phyloP scores from a whole-genome alignment of 2,797 vertebrate genomes.

The Limosa lapponica region DNA sequence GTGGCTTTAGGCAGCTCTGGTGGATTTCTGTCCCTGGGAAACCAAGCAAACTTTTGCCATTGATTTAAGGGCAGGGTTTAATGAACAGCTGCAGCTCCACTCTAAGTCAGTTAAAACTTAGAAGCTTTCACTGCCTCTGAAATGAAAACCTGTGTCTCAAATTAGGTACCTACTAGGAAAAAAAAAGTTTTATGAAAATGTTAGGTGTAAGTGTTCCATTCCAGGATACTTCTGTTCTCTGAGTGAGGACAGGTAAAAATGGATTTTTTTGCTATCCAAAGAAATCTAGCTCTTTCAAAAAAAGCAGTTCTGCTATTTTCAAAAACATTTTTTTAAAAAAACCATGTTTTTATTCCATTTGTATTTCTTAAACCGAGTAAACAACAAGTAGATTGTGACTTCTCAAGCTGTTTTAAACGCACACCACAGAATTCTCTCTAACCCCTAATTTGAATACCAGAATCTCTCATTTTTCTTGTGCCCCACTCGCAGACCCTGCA shows the following conservation, averaged over 20 bases:
- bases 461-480: background rate
- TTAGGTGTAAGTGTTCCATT: background rate
- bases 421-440: background rate
- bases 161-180: background rate
- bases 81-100: background rate
- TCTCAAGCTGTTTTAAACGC: background rate
- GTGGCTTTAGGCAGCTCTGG: background rate
- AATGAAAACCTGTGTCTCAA: background rate
- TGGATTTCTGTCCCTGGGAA: background rate
- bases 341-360: background rate
- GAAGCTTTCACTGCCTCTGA: background rate
- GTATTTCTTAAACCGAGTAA: too few relatives aligned
- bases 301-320: rapidly evolving
- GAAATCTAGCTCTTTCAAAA: background rate
- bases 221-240: background rate
- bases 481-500: background rate
- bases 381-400: background rate
- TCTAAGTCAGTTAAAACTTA: background rate
- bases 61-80: background rate
- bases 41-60: background rate
- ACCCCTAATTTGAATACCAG: background rate
- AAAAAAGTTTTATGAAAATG: background rate
- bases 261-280: background rate
- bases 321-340: background rate
- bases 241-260: background rate